Base-by-base conservation (phyloP, 1,140 invertebrate species). In the Mya arenaria region DNA sequence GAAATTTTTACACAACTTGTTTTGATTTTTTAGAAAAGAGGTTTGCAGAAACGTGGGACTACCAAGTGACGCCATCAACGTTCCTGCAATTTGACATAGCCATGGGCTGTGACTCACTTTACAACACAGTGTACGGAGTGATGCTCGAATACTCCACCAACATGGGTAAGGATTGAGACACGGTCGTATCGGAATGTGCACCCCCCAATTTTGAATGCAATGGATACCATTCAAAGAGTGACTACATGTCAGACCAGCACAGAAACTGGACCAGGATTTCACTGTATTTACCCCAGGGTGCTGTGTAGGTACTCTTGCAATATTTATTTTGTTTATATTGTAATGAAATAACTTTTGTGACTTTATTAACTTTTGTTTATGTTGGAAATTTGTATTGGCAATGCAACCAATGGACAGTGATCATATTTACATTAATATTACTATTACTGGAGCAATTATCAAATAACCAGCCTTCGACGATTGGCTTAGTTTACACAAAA, bases 41-140 rank as follows among this genome's bases (percentile, higher is more conserved):
- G 60, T 93, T 91, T 85, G 93, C 92, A 25, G 93, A 93, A 81
- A 94, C 93, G 0, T 93, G 93, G 92, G 93, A 94, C 77, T 92
- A 92, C 68, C 86, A 91, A 48, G 89, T 93, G 25, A 91, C 88
- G 19, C 89, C 91, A 6, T 91, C 93, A 10, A 92, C 91, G 10
- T 93, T 94, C 68, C 85, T 94, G 0, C 93, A 94, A 84, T 94
- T 93, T 88, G 92, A 94, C 82, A 89, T 94, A 10, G 90, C 90
- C 36, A 90, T 93, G 86, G 91, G 90, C 0, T 93, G 92, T 82
- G 89, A 90, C 17, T 89, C 90, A 5, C 68, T 89, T 10, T 89
- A 89, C 82, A 86, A 83, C 37, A 87, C 79, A 19, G 81, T 87
- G 34, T 91, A 86, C 82, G 85, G 71, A 68, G 88, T 93, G n/a